A percentile compares a stretch with the other conserved stretches of the same genome.
phyloP scores from a whole-genome alignment of 2,888 invertebrate species.

The Hybos culiciformis region DNA sequence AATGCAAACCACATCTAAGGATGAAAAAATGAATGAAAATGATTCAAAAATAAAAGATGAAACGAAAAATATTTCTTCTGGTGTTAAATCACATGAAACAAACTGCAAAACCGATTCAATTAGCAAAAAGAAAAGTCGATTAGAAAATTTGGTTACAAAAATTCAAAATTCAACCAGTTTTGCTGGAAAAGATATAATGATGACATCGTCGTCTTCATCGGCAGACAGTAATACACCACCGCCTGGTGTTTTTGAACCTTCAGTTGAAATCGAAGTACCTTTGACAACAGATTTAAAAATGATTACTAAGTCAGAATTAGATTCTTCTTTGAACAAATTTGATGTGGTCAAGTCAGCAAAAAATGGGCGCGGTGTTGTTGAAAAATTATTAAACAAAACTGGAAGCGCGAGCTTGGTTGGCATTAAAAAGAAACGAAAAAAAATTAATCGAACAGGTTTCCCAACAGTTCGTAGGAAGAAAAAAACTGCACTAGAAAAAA shows the following conservation, averaged over 20 bases:
- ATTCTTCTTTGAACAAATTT: constrained; percentile 26
- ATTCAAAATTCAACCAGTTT: no score
- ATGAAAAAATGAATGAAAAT: constrained; percentile 10
- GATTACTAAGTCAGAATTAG: constrained; percentile 36
- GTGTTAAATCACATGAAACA: no score
- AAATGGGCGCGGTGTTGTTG: constrained; percentile 28
- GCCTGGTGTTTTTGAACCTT: constrained; percentile 57
- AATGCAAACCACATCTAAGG: background rate
- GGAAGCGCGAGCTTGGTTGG: constrained; percentile 27
- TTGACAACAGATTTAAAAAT: constrained; percentile 37
- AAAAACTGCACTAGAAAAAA: no score
- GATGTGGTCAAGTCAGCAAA: no score
- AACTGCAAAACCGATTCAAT: constrained; percentile 6
- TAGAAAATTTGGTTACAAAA: no score
- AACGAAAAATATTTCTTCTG: no score
- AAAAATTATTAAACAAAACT: constrained; percentile 30
- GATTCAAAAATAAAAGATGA: no score
- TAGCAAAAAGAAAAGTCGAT: no score
- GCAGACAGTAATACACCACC: constrained; percentile 16
- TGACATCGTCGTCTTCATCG: background rate
- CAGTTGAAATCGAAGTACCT: constrained; percentile 51
- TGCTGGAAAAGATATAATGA: no score
- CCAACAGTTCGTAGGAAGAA: constrained; percentile 74
- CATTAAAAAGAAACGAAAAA: constrained; percentile 55
- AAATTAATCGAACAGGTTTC: constrained; percentile 77